A percentile compares a stretch with the other conserved stretches of the same genome.
These are phyloP conservation scores for Dreissena polymorpha DNA, from an alignment of 1,140 invertebrate genomes.

Conservation along the genomic window DNA sequence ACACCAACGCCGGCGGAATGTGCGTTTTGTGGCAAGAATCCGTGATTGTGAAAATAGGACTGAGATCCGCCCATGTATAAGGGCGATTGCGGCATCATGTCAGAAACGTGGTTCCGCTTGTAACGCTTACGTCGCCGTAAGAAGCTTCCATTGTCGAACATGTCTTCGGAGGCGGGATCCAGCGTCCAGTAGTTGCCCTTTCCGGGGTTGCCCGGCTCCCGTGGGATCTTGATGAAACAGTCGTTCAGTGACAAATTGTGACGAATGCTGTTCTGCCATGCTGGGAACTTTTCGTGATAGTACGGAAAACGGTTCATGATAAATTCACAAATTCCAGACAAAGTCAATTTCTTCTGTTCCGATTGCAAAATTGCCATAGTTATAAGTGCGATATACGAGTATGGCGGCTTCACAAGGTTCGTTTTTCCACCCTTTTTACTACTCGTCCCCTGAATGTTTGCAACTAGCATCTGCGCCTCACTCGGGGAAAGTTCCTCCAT, in stretches of 20 bases:
- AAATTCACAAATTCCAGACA: slow-evolving; percentile 99
- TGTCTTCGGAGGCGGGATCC: slow-evolving; percentile 97
- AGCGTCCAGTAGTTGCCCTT: slow-evolving; percentile 99
- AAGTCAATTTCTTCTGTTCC: slow-evolving; percentile 96
- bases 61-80: slow-evolving; percentile 71
- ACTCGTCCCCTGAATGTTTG: slow-evolving; percentile 51
- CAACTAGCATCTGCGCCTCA: slow-evolving; percentile 37
- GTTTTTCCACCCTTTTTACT: slow-evolving; percentile 61
- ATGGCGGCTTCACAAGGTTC: slow-evolving; percentile 92
- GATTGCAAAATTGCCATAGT: slow-evolving; percentile 99
- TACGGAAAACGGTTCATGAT: slow-evolving; percentile 97
- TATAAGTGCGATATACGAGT: slow-evolving; percentile 98
- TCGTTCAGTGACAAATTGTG: slow-evolving; percentile 99
- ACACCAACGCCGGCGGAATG: slow-evolving; percentile 64
- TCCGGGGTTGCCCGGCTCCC: slow-evolving; percentile 96
- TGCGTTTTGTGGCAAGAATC: slow-evolving; percentile 46
- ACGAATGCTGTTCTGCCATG: slow-evolving; percentile 91
- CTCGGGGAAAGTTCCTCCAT: slow-evolving; percentile 27
- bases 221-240: slow-evolving; percentile 99
- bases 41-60: slow-evolving; percentile 71
- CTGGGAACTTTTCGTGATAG: slow-evolving; percentile 79
- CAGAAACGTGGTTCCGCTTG: slow-evolving; percentile 87
- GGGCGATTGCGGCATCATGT: slow-evolving; percentile 68
- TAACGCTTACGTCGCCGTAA: slow-evolving; percentile 96
- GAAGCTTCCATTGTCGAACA: slow-evolving; percentile 99